Base-by-base conservation (phyloP, 2,888 invertebrate species). In the Platycnemis pennipes region DNA sequence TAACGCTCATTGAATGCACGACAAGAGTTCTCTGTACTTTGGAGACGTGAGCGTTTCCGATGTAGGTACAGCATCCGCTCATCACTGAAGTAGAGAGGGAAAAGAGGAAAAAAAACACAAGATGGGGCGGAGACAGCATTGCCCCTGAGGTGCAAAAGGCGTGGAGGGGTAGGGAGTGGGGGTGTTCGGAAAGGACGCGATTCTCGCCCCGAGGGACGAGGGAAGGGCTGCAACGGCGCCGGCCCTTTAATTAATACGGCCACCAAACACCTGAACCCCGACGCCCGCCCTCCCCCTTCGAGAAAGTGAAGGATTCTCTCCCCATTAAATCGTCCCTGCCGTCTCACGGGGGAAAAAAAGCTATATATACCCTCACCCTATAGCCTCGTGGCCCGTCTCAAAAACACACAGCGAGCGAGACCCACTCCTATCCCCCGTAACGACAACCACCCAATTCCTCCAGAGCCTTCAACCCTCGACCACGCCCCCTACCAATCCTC, bases 231-330 rank as follows among this genome's bases (percentile, higher is more conserved):
- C 13, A 31, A 31, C 77, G 77, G 77, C 77, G 77, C 77, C 77
- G 77, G 37, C 13, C 77, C 77, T 77, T 77, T 77, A 77, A 77
- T 77, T 77, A 37, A 77, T 77, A 77, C 37, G 77, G 77, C 77
- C 77, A 77, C 31, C 77, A 77, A 77, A 77, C 77, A 77, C 77
- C 77, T 77, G 77, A 77, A 37, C 77, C n/a, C 63, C 26, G 2
- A 1, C 3, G 26, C 2, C 26, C 11, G 2, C 77, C 11, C 37
- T 37, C 77, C 77, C 77, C 3, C 2, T 37, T 77, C 26, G 77
- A 77, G 77, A 77, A 77, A 77, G 77, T 77, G 77, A 77, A 13
- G 77, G 77, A 77, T 77, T 77, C 77, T 37, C 31, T 37, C 77
- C 77, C 37, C 77, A 77, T 77, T 77, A 77, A 77, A 77, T 77